Conservation (phyloP, 2,113 vertebrate genomes). For the Noctilio leporinus region DNA sequence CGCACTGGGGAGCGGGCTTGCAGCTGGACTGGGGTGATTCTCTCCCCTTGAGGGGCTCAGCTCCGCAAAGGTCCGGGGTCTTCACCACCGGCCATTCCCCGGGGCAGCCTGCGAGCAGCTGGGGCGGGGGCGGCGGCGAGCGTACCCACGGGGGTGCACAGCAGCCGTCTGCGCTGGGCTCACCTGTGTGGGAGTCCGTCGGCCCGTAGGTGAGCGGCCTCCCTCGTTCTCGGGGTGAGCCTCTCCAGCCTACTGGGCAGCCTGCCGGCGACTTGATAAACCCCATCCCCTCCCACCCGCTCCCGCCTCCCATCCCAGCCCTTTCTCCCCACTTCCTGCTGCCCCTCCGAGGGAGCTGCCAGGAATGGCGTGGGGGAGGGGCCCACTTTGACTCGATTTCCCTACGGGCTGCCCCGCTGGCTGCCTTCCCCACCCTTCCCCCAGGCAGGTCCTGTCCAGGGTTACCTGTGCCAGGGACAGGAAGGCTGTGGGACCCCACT, state of each 20-base stretch:
- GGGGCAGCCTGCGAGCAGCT: too few species aligned
- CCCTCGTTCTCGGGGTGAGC: not conserved
- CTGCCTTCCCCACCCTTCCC: not conserved
- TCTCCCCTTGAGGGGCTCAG: not conserved
- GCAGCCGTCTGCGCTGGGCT: not conserved
- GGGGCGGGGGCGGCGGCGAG: not conserved
- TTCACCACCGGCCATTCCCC: not conserved
- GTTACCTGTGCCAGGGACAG: constrained; percentile 8
- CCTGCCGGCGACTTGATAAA: constrained; percentile 45
- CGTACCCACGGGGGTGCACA: not conserved
- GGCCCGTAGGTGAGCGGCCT: not conserved
- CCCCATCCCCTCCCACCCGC: constrained; percentile 56
- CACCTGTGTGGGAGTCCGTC: constrained; percentile 52
- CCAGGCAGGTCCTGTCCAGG: not conserved
- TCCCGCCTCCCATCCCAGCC: constrained; percentile 56
- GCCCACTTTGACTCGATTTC: constrained; percentile 32
- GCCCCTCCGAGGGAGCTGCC: constrained; percentile 61
- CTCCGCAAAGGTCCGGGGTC: not conserved
- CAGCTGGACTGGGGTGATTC: not conserved
- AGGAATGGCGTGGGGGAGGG: constrained; percentile 14
- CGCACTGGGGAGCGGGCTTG: not conserved
- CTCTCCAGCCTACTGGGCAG: constrained; percentile 35
- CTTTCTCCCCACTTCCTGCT: constrained; percentile 73
- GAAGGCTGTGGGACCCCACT: not conserved
- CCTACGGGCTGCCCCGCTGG: not conserved